Evolutionary conservation across 1,140 invertebrate species (phyloP).

Genomic region (Achatina immaculata): DNA sequence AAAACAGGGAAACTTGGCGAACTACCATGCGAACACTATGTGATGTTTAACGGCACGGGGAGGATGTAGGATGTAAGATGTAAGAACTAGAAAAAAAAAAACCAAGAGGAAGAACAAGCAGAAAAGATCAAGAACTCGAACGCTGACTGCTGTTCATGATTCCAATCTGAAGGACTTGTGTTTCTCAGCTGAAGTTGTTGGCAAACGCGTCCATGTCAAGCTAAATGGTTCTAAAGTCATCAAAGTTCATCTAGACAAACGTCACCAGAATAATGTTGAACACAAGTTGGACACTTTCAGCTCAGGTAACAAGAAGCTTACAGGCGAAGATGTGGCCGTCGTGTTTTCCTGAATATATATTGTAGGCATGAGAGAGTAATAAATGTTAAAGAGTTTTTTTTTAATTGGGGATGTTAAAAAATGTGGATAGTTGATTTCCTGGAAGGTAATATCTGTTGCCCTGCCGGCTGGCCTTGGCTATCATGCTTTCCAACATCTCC

Average conservation of each 20-base stretch:
- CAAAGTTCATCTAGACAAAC: constrained; percentile 99
- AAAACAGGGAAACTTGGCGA: no score
- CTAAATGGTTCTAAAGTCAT: constrained; percentile 95
- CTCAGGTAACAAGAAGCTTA: constrained; percentile 98
- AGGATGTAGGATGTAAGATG: no score
- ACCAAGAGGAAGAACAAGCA: constrained; percentile 22
- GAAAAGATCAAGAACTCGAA: constrained; percentile 77
- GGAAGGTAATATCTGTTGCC: no score
- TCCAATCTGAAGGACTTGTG: constrained; percentile 96
- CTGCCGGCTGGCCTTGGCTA: no score
- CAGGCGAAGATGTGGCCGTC: constrained; percentile 97
- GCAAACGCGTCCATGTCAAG: constrained; percentile 95
- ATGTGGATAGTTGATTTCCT: no score
- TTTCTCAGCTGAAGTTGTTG: constrained; percentile 99
- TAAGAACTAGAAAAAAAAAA: no score
- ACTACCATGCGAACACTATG: no score
- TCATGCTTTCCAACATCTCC: no score
- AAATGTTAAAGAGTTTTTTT: no score
- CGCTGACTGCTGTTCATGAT: constrained; percentile 97
- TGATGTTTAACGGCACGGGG: no score
- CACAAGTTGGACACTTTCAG: constrained; percentile 99
- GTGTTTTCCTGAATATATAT: constrained; percentile 96
- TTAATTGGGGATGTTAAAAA: no score
- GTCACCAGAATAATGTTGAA: constrained; percentile 98
- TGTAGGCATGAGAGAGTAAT: no score